Base-by-base conservation (phyloP, 2,797 vertebrate genomes). In the Cygnus olor region DNA sequence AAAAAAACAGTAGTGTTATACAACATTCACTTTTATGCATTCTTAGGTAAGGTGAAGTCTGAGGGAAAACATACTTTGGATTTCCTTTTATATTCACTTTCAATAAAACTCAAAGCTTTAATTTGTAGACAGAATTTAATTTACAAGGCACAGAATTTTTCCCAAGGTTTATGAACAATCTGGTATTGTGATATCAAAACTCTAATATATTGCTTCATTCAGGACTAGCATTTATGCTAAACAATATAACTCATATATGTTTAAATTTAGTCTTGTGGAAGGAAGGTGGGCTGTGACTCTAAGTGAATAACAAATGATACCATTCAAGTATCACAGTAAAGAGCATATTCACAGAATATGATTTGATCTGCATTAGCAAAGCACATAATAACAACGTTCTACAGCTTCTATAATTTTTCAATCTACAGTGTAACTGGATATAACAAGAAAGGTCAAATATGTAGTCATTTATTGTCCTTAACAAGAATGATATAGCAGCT, bases 381-480 rank as follows among this genome's bases (percentile, higher is more conserved):
- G 47, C 32, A 80, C 36, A 49, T 64, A 74, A 81, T 49, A 17
- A 90, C 34, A 85, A 70, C 21, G 73, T 81, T 80, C 49, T 73
- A 86, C 24, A 76, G 15, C 22, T 40, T 70, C 38, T 91, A 3
- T 82, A 74, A 88, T 92, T 90, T 94, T 96, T 88, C 78, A 85
- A 7, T 94, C 89, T 58, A 51, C 54, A 78, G 4, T 36, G 49
- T 93, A 90, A 95, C 54, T 36, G 10, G 36, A 72, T 91, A n/a
- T 68, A 92, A 74, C 22, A 70, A 34, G 70, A 95, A 94, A 97
- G 87, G 78, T 96, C 90, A 97, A 93, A 95, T 72, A 85, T 27
- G 32, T 49, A 95, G 66, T 80, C 54, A 90, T 94, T 91, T 90
- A 88, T 65, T 93, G 20, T 80, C 69, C 2, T 4, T 85, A 95